A percentile compares a stretch with the other conserved stretches of the same genome.
Evolutionary conservation across 2,888 invertebrate species (phyloP).

Genomic region (Ellobium chinense): DNA sequence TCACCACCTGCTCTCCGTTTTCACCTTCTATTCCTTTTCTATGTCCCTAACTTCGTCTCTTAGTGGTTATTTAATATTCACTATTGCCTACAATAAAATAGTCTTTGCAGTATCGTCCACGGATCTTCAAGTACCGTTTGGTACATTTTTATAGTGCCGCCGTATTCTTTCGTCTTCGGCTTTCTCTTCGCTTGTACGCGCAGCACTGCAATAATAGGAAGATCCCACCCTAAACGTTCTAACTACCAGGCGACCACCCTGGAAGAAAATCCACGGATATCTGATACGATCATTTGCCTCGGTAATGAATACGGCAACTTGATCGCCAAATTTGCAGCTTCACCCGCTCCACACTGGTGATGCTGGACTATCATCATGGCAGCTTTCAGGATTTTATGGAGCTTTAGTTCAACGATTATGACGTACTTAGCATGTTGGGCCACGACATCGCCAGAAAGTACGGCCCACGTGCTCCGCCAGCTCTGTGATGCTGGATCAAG

Average conservation of each 20-base stretch:
- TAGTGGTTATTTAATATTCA: too few species aligned
- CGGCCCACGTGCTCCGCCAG: not conserved
- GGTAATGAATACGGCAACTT: not conserved
- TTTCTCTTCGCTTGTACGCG: too few species aligned
- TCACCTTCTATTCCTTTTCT: constrained; percentile 17
- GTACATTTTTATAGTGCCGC: too few species aligned
- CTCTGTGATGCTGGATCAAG: not conserved
- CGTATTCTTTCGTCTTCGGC: too few species aligned
- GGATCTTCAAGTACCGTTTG: too few species aligned
- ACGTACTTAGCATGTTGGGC: constrained; percentile 14
- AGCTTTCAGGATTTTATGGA: constrained; percentile 3
- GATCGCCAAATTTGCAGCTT: constrained; percentile 16
- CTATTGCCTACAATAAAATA: too few species aligned
- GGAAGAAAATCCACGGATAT: not conserved
- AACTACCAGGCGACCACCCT: constrained; percentile 36
- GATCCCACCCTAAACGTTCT: too few species aligned
- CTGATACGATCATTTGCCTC: not conserved
- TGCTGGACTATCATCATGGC: not conserved
- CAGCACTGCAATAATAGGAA: too few species aligned
- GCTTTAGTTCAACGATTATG: constrained; percentile 6
- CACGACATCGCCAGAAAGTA: not conserved
- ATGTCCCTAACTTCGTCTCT: too few species aligned
- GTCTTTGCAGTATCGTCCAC: too few species aligned
- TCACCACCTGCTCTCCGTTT: not conserved
- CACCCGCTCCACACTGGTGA: not conserved